Conservation (phyloP, 2,113 vertebrate species). For the Thomomys bottae region DNA sequence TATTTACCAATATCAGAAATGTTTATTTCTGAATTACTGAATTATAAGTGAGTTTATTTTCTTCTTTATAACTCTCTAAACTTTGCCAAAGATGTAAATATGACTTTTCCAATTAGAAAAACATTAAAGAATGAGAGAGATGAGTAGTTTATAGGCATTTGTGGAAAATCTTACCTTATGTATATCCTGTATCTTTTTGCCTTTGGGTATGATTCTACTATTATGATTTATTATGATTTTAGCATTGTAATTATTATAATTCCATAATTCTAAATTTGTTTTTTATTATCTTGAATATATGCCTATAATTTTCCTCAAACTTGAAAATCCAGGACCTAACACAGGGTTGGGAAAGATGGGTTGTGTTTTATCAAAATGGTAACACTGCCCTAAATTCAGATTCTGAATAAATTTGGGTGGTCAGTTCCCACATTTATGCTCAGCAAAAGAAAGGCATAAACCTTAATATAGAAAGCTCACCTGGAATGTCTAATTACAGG, state of each 20-base stretch:
- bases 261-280: no score
- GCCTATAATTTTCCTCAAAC: not conserved
- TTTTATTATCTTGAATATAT: not conserved
- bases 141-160: no score
- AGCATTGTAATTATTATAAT: not conserved
- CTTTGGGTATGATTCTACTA: not conserved
- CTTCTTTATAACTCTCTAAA: constrained; percentile 16
- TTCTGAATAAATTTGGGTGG: not conserved
- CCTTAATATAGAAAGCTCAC: not conserved
- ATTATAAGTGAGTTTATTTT: constrained; percentile 27
- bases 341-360: not conserved
- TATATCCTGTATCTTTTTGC: not conserved
- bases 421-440: no score
- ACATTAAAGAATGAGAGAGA: not conserved
- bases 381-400: not conserved
- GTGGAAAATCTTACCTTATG: no score
- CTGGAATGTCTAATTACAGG: not conserved
- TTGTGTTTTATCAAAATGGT: not conserved
- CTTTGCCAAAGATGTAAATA: not conserved
- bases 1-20: constrained; percentile 13
- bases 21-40: not conserved
- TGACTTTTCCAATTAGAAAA: not conserved
- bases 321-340: not conserved
- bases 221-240: not conserved
- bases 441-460: not conserved